Conservation (phyloP, 2,797 vertebrate genomes). For the Poecilia wingei region DNA sequence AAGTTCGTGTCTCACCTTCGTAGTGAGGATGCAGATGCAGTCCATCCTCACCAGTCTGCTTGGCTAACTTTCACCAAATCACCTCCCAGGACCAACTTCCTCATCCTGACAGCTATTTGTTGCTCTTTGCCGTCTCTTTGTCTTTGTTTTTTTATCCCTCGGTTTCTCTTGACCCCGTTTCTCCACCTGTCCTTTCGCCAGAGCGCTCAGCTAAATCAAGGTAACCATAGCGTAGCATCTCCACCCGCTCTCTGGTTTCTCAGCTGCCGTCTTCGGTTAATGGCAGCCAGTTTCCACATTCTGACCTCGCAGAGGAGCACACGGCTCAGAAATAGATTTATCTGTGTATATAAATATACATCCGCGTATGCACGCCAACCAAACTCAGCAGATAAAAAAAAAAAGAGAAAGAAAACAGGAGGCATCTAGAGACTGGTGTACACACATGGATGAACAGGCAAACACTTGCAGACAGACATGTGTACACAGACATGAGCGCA, state of each 20-base stretch:
- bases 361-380: conserved; percentile 8
- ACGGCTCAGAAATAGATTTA: conserved; percentile 37
- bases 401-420: neutral
- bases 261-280: conserved; percentile 62
- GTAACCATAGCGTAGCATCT: conserved; percentile 45
- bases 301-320: conserved; percentile 54
- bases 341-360: conserved; percentile 13
- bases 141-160: conserved; percentile 46
- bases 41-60: conserved; percentile 71
- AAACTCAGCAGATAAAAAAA: conserved; percentile 16
- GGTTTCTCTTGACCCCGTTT: conserved; percentile 42
- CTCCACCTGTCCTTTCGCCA: conserved; percentile 59
- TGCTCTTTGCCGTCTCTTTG: conserved; percentile 20
- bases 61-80: conserved; percentile 59
- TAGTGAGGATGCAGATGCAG: conserved; percentile 82
- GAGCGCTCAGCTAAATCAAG: conserved; percentile 44
- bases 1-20: conserved; percentile 74
- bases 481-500: conserved; percentile 38
- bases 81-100: conserved; percentile 46
- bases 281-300: conserved; percentile 64
- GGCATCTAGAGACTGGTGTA: conserved; percentile 37
- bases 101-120: conserved; percentile 40
- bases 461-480: conserved; percentile 40
- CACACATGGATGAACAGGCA: conserved; percentile 55
- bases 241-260: conserved; percentile 54